Evolutionary conservation across 2,888 invertebrate genomes (phyloP).

Genomic region (Nomada fabriciana): DNA sequence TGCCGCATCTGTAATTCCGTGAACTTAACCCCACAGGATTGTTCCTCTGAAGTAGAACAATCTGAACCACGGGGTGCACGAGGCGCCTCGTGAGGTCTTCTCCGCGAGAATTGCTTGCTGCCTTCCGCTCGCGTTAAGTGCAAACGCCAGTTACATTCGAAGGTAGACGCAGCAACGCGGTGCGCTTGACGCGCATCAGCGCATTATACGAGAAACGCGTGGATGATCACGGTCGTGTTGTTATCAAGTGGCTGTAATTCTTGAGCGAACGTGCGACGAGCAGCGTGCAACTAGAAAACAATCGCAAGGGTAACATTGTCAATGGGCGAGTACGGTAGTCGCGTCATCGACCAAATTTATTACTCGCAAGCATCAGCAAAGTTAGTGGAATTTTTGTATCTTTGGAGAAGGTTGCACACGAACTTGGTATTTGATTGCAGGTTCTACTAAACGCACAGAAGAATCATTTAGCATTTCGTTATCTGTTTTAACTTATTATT

Average conservation of each 20-base stretch:
- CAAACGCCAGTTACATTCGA: constrained; percentile 35
- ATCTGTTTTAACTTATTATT: no score
- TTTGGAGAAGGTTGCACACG: no score
- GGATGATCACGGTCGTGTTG: constrained; percentile 24
- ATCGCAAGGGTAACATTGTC: constrained; percentile 47
- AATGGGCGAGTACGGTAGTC: constrained; percentile 18
- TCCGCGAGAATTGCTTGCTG: neutral
- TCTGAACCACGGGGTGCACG: neutral
- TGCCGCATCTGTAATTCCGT: neutral
- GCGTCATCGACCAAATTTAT: constrained; percentile 46
- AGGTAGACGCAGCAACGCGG: neutral
- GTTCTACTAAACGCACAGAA: no score
- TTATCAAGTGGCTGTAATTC: constrained; percentile 53
- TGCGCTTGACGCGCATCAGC: constrained; percentile 23
- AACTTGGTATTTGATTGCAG: no score
- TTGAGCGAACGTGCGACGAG: constrained; percentile 9
- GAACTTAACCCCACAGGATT: no score
- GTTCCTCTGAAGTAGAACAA: neutral
- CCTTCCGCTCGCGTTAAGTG: constrained; percentile 20
- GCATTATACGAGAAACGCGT: constrained; percentile 38
- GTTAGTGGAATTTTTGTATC: neutral
- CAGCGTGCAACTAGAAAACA: constrained; percentile 47
- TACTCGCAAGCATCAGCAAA: constrained; percentile 18
- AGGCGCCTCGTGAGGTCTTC: neutral
- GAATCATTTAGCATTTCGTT: no score